Evolutionary conservation across 2,888 invertebrate genomes (phyloP).

Genomic region (Pherbina coryleti): DNA sequence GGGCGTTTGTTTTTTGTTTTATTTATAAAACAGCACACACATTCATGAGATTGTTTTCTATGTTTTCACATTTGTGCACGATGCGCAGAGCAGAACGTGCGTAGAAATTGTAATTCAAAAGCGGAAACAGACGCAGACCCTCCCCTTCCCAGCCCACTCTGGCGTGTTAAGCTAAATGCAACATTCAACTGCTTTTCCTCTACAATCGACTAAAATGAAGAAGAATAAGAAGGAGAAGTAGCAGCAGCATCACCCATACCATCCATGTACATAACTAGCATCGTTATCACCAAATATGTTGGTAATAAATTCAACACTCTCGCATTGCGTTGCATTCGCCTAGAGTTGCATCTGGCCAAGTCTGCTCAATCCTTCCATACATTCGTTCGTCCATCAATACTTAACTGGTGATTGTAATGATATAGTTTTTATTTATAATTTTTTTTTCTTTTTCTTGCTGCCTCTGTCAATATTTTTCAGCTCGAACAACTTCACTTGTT

Average conservation of each 20-base stretch:
- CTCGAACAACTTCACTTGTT: conserved; percentile 38
- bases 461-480: conserved; percentile 31
- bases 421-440: neutral
- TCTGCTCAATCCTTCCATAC: neutral
- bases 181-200: neutral
- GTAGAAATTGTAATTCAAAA: conserved; percentile 40
- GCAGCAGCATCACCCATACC: neutral
- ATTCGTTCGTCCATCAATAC: conserved; percentile 21
- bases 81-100: conserved; percentile 37
- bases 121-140: conserved; percentile 15
- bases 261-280: conserved; percentile 22
- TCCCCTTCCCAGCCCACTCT: neutral
- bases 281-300: conserved; percentile 43
- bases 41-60: conserved; percentile 30
- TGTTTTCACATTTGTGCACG: conserved; percentile 4
- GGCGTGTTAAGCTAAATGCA: neutral
- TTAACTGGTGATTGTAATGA: neutral
- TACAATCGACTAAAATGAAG: neutral
- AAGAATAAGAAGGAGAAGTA: neutral
- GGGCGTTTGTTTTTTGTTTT: conserved; percentile 18
- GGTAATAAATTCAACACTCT: conserved; percentile 41
- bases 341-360: neutral
- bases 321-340: neutral
- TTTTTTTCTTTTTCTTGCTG: neutral
- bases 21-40: neutral